Percentiles rank a stretch among this genome's conserved stretches.
Conservation (phyloP, 1,140 invertebrate species). For the Drosophila baimaii region DNA sequence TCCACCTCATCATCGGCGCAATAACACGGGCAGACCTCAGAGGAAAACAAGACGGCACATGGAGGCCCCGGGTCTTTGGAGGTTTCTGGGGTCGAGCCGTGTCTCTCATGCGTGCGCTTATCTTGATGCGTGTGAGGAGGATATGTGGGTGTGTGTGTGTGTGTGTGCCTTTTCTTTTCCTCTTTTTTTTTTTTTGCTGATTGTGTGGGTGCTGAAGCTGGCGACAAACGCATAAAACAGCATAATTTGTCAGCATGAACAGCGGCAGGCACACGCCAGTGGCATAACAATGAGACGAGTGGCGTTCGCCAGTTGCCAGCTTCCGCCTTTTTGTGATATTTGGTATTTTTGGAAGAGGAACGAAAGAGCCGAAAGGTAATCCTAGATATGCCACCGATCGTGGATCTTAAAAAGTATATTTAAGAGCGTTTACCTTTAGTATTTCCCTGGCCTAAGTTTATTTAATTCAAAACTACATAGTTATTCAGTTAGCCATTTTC, state of each 20-base stretch:
- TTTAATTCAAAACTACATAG: neutral
- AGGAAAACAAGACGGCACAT: conserved; percentile 64
- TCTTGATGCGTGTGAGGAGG: conserved; percentile 51
- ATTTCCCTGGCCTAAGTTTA: neutral
- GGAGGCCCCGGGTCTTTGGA: conserved; percentile 28
- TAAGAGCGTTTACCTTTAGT: neutral
- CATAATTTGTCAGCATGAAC: conserved; percentile 80
- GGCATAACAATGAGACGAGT: conserved; percentile 71
- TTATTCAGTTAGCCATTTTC: neutral
- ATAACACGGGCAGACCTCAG: conserved; percentile 52
- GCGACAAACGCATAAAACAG: conserved; percentile 80
- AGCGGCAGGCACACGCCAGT: conserved; percentile 54
- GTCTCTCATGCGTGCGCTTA: conserved; percentile 68
- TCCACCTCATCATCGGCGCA: conserved; percentile 38
- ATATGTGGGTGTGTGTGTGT: conserved; percentile 22
- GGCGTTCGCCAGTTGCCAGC: conserved; percentile 9
- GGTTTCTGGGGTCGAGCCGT: conserved; percentile 34
- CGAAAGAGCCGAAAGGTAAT: neutral
- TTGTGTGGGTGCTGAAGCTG: conserved; percentile 31
- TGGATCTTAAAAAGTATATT: neutral
- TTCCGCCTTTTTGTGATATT: conserved; percentile 31
- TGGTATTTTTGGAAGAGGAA: conserved; percentile 1
- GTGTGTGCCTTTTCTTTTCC: neutral
- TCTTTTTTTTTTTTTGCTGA: conserved; percentile 4
- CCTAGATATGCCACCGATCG: neutral